Base-by-base conservation (phyloP, 1,140 invertebrate species). In the Nasonia vitripennis region DNA sequence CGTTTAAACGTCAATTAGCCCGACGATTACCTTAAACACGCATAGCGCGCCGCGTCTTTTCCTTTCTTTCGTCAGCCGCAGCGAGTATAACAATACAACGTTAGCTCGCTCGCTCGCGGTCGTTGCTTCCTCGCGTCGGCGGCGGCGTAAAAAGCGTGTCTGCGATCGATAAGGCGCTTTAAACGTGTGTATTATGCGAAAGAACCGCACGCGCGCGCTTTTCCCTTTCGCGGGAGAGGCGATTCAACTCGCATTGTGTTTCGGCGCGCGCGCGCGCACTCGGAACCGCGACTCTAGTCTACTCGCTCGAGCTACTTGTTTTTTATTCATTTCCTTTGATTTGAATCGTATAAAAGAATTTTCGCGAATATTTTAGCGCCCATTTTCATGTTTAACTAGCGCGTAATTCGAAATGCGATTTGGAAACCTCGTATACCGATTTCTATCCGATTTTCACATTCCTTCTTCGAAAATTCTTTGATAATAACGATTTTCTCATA, bases 241-340 rank as follows among this genome's bases (percentile, higher is more conserved):
- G 14, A 73, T 71, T 45, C 78, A 80, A 37, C 62, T 80, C 62
- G 2, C 78, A 79, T 79, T 79, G 78, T 79, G 78, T 79, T 79
- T 17, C 10, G 48, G 27, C 27, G 27, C 1, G 27, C 45, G 9
- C 75, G 4, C 34, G 34, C 34, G 34, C 34, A 37, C 34, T 37
- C 34, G 34, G 34, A 37, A 37, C 34, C 34, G 34, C 34, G 75
- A n/a, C 3, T 75, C 34, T 75, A 12, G 70, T 17, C 14, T n/a
- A 27, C 2, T 34, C n/a, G n/a, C 17, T 6, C 20, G 20, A 17
- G 9, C 14, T 55, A 17, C 17, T 12, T 27, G n/a, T 55, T 55
- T 55, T 17, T 55, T 55, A 55, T 55, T 55, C 2, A 55, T 55
- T 55, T 55, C 0, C 5, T 55, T 55, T 55, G 17, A 55, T 55